These are phyloP conservation scores for Brachionus paranguensis DNA, from an alignment of 1,140 invertebrate species.

Conservation along the genomic window DNA sequence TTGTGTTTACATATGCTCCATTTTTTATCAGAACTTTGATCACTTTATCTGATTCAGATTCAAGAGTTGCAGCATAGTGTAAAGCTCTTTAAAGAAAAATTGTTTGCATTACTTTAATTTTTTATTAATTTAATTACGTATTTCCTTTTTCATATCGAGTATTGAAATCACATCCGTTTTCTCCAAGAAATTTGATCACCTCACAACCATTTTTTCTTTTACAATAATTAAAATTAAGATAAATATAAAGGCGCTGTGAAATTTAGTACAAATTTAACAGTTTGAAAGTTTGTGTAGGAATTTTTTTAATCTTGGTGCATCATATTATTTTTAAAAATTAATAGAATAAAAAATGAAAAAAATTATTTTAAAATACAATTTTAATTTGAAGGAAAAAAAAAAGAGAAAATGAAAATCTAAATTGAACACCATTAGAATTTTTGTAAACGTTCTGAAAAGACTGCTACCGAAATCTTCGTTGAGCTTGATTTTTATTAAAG, in stretches of 20 bases:
- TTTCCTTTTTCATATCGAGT: slow-evolving; percentile 47
- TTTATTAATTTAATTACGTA: slow-evolving; percentile 43
- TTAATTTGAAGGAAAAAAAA: too few relatives aligned
- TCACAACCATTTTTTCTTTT: background rate
- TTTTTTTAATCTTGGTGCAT: too few relatives aligned
- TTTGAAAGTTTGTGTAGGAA: too few relatives aligned
- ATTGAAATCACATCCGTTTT: background rate
- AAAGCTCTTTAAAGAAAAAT: background rate
- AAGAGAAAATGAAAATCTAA: too few relatives aligned
- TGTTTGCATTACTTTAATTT: background rate
- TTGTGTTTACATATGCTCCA: slow-evolving; percentile 47
- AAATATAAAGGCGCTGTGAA: too few relatives aligned
- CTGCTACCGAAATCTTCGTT: too few relatives aligned
- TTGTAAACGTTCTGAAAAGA: too few relatives aligned
- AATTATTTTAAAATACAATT: background rate
- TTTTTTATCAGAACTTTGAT: slow-evolving; percentile 47
- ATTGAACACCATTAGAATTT: too few relatives aligned
- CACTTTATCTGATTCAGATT: slow-evolving; percentile 30
- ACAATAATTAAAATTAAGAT: background rate
- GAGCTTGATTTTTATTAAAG: too few relatives aligned
- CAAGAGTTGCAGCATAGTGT: background rate
- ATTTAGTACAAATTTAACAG: too few relatives aligned
- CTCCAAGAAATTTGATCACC: background rate
- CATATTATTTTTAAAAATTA: too few relatives aligned
- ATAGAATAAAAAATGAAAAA: background rate